Conservation (phyloP, 1,140 invertebrate species). For the Potamilus streckersoni region DNA sequence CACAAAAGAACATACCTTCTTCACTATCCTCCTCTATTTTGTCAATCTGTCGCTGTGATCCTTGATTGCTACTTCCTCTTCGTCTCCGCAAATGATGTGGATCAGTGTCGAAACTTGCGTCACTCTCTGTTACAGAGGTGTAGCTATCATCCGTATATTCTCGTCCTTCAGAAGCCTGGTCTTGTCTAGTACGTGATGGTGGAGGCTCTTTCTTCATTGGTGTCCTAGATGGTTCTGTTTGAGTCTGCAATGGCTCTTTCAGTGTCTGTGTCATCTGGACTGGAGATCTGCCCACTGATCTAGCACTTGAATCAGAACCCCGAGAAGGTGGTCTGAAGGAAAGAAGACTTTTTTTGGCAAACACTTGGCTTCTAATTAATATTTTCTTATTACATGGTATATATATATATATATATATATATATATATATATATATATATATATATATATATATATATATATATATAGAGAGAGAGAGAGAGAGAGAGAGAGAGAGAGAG, state of each 20-base stretch:
- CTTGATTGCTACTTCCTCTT: slow-evolving; percentile 14
- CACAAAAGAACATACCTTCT: slow-evolving; percentile 15
- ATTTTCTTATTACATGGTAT: no score
- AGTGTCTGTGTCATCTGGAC: slow-evolving; percentile 11
- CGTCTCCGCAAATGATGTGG: slow-evolving; percentile 7
- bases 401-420: no score
- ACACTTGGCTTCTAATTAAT: no score
- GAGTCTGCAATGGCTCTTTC: slow-evolving; percentile 9
- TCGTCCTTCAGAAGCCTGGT: slow-evolving; percentile 14
- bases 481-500: no score
- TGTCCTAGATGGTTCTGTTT: slow-evolving; percentile 7
- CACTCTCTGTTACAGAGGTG: slow-evolving; percentile 43
- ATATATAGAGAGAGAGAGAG: no score
- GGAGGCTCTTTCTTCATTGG: slow-evolving; percentile 16
- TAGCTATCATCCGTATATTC: slow-evolving; percentile 50
- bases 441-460: no score
- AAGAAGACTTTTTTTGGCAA: background rate
- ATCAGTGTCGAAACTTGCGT: slow-evolving; percentile 45
- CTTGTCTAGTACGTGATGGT: slow-evolving; percentile 1
- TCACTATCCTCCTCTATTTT: slow-evolving; percentile 30
- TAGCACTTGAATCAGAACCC: slow-evolving; percentile 23
- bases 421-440: no score
- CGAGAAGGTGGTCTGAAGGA: slow-evolving; percentile 1
- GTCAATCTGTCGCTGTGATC: slow-evolving; percentile 24
- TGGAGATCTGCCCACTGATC: slow-evolving; percentile 27